Conservation (phyloP, 2,888 invertebrate genomes). For the Thecophora atra region DNA sequence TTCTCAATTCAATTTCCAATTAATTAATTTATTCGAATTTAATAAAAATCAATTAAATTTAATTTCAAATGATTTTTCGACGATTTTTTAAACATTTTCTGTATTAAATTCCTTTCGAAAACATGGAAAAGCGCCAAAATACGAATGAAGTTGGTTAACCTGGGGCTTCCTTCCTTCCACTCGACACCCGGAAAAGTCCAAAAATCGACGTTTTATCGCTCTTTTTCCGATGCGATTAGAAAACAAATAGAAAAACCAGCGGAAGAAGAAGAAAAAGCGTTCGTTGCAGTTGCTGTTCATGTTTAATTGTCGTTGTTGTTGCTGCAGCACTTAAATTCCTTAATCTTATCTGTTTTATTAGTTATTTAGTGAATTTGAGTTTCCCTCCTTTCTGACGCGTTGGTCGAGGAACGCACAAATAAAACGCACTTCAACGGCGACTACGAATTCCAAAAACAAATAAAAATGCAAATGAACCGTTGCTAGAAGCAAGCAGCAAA, state of each 20-base stretch:
- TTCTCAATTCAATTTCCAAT: no score
- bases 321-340: constrained; percentile 11
- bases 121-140: constrained; percentile 20
- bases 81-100: background rate
- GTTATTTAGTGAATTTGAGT: background rate
- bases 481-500: no score
- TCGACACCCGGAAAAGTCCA: background rate
- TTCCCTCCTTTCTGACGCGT: background rate
- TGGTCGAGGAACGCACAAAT: background rate
- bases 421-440: no score
- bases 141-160: constrained; percentile 20
- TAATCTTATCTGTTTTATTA: constrained; percentile 19
- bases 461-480: no score
- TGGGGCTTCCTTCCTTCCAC: background rate
- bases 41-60: no score
- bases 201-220: constrained; percentile 2
- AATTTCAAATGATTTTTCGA: background rate
- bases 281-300: background rate
- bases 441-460: no score
- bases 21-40: no score
- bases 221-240: constrained; percentile 12
- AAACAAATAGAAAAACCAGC: background rate
- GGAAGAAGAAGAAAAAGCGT: background rate
- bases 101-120: background rate
- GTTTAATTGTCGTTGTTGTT: background rate